Evolutionary conservation across 2,797 vertebrate genomes (phyloP).

Genomic region (Rousettus madagascariensis): DNA sequence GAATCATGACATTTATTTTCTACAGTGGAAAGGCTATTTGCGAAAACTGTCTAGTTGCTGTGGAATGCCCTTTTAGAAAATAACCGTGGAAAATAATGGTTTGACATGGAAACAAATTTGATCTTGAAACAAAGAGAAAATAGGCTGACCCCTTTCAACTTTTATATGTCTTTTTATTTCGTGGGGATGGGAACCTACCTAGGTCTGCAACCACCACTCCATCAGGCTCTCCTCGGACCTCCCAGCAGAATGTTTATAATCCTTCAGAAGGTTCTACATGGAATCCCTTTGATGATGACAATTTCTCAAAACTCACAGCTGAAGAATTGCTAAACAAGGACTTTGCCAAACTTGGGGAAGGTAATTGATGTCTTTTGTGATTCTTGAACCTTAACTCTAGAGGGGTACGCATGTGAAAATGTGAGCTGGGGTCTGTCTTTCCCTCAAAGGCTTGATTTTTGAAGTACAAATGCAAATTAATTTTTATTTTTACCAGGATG

Average conservation of each 20-base stretch:
- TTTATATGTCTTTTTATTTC: slow-evolving; percentile 56
- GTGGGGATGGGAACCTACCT: slow-evolving; percentile 65
- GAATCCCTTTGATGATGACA: slow-evolving; percentile 99
- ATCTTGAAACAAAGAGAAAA: slow-evolving; percentile 46
- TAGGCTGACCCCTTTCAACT: slow-evolving; percentile 41
- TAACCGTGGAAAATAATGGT: neutral
- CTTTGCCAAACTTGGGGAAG: slow-evolving; percentile 94
- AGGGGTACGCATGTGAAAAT: neutral
- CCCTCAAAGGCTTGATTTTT: neutral
- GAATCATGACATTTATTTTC: neutral
- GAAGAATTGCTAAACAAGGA: slow-evolving; percentile 99
- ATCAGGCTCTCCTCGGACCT: slow-evolving; percentile 96
- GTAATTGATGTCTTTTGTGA: slow-evolving; percentile 67
- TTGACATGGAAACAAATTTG: slow-evolving; percentile 34
- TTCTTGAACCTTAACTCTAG: neutral
- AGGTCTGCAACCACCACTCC: slow-evolving; percentile 99
- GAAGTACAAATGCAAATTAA: neutral
- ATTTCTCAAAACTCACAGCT: slow-evolving; percentile 98
- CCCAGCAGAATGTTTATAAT: slow-evolving; percentile 96
- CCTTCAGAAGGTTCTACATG: slow-evolving; percentile 89
- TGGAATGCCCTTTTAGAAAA: slow-evolving; percentile 33
- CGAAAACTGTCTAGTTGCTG: neutral
- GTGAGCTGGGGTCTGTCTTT: neutral
- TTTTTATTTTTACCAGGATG: neutral
- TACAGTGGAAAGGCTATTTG: neutral